phyloP scores from a whole-genome alignment of 2,888 invertebrate species.

The Diachrysia chrysitis region DNA sequence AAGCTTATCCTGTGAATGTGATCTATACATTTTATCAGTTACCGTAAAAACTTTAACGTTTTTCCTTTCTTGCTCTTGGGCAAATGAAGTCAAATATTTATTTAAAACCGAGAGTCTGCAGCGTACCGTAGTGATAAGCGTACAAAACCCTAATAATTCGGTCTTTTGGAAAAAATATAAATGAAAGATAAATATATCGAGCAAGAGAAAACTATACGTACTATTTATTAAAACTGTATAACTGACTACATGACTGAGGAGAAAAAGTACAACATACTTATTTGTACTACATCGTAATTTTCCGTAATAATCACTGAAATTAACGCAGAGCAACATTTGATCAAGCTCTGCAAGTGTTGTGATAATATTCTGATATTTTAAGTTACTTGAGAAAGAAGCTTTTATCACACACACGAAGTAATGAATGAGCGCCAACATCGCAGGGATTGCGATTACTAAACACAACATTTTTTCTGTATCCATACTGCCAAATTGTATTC shows the following conservation, averaged over 20 bases:
- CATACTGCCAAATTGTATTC: conserved; percentile 8
- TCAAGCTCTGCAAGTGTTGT: conserved; percentile 64
- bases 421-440: conserved; percentile 60
- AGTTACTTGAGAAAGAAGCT: conserved; percentile 57
- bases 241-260: conserved; percentile 47
- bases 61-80: conserved; percentile 56
- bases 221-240: conserved; percentile 13
- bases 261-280: conserved; percentile 44
- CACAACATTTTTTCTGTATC: conserved; percentile 44
- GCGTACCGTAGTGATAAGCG: conserved; percentile 65
- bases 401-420: conserved; percentile 58
- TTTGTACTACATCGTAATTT: conserved; percentile 52
- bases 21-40: conserved; percentile 42
- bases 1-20: conserved; percentile 49
- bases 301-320: conserved; percentile 57
- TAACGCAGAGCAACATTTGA: conserved; percentile 54
- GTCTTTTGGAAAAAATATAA: conserved; percentile 66
- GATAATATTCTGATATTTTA: conserved; percentile 61
- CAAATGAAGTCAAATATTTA: conserved; percentile 63
- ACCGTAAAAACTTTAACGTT: conserved; percentile 59
- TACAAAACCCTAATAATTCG: conserved; percentile 67
- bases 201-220: neutral
- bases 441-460: conserved; percentile 57
- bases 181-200: conserved; percentile 37
- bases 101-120: conserved; percentile 68